Conservation (phyloP, 2,888 invertebrate genomes). For the Sarcophaga carnaria region DNA sequence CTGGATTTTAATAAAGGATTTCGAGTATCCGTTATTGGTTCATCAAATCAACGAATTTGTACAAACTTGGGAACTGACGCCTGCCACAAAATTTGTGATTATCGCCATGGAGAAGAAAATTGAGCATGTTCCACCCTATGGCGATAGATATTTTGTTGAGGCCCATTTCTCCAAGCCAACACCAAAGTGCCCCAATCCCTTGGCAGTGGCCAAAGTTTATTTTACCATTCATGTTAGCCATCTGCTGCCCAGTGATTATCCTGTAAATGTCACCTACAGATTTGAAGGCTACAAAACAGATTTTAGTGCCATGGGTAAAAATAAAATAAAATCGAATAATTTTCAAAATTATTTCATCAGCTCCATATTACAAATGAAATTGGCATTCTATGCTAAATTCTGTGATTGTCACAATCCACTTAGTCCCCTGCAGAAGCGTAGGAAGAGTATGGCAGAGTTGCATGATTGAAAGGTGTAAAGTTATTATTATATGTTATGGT, state of each 20-base stretch:
- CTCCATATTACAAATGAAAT: constrained; percentile 75
- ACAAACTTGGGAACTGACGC: constrained; percentile 75
- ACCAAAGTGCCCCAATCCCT: constrained; percentile 77
- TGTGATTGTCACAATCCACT: constrained; percentile 73
- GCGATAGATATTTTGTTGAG: constrained; percentile 74
- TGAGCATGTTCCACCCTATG: constrained; percentile 71
- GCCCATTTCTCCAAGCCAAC: constrained; percentile 78
- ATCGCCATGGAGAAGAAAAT: constrained; percentile 67
- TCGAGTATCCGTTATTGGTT: constrained; percentile 71
- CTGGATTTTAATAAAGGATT: constrained; percentile 72
- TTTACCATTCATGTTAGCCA: constrained; percentile 75
- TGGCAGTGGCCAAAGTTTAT: constrained; percentile 79
- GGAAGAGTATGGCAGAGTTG: background rate
- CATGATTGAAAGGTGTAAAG: no score
- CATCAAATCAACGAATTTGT: constrained; percentile 75
- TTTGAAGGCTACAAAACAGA: constrained; percentile 77
- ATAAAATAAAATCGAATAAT: constrained; percentile 62
- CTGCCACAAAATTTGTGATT: constrained; percentile 76
- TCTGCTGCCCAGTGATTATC: constrained; percentile 73
- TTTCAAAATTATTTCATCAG: constrained; percentile 77
- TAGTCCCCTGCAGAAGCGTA: background rate
- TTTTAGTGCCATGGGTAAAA: constrained; percentile 74
- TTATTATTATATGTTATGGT: no score
- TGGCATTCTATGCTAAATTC: constrained; percentile 75
- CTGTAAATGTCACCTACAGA: constrained; percentile 77